Percentiles rank a stretch among this genome's conserved stretches.
These are phyloP conservation scores for Eurytoma californica DNA, from an alignment of 2,888 invertebrate genomes.

Conservation along the genomic window DNA sequence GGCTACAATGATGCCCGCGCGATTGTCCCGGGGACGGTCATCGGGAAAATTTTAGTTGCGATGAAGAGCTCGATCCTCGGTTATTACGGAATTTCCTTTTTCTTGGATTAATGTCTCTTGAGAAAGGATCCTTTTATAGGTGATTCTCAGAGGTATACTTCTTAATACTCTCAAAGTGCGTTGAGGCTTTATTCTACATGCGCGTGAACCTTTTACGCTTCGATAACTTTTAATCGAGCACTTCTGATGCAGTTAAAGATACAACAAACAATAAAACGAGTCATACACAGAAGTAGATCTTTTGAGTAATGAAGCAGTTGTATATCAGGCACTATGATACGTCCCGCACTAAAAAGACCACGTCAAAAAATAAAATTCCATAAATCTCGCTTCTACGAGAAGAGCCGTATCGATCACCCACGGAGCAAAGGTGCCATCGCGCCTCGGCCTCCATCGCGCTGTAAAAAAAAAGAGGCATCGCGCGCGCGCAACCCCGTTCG, in stretches of 20 bases:
- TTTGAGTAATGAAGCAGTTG: background rate
- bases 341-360: background rate
- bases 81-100: slow-evolving; percentile 8
- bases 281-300: too few species aligned
- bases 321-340: background rate
- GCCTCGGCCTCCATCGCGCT: slow-evolving; percentile 15
- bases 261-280: too few species aligned
- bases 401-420: too few species aligned
- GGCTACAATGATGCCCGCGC: slow-evolving; percentile 1
- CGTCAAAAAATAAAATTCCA: background rate
- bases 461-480: background rate
- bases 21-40: slow-evolving; percentile 34
- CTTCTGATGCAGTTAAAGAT: too few species aligned
- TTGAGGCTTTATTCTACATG: background rate
- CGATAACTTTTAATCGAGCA: background rate
- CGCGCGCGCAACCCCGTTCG: background rate
- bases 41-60: slow-evolving; percentile 42
- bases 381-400: too few species aligned
- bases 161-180: too few species aligned
- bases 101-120: slow-evolving; percentile 9
- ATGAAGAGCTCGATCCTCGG: slow-evolving; percentile 21
- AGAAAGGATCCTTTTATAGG: background rate
- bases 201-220: slow-evolving; percentile 18
- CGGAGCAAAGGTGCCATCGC: background rate
- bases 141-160: too few species aligned